phyloP scores from a whole-genome alignment of 2,797 vertebrate species.

The Macrochelys suwanniensis region DNA sequence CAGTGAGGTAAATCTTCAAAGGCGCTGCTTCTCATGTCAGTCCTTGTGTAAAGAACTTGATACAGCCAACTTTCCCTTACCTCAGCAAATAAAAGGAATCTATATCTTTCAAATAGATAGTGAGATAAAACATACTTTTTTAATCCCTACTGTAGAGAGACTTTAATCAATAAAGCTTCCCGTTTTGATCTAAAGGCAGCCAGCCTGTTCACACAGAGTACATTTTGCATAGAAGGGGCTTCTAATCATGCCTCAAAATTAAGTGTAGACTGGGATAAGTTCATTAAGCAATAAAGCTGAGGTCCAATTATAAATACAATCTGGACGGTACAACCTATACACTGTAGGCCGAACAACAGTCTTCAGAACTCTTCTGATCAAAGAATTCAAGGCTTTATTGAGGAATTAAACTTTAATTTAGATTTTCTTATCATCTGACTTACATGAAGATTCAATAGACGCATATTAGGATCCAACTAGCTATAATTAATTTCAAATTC shows the following conservation, averaged over 20 bases:
- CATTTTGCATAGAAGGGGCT: not conserved
- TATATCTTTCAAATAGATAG: conserved; percentile 62
- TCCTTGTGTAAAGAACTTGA: conserved; percentile 47
- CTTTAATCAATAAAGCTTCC: conserved; percentile 70
- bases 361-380: not conserved
- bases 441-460: not conserved
- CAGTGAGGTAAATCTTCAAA: conserved; percentile 60
- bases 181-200: conserved; percentile 62
- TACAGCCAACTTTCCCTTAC: conserved; percentile 50
- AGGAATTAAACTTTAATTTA: conserved; percentile 6
- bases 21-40: conserved; percentile 15
- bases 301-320: conserved; percentile 6
- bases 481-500: conserved; percentile 12
- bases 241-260: conserved; percentile 42
- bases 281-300: not conserved
- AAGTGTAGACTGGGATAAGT: conserved; percentile 17
- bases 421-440: conserved; percentile 10
- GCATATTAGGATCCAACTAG: rapidly evolving
- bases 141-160: conserved; percentile 39
- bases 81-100: conserved; percentile 66
- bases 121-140: conserved; percentile 51
- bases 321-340: not conserved
- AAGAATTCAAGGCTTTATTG: not conserved
- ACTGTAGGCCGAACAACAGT: not conserved
- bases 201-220: conserved; percentile 19